These are phyloP conservation scores for Phodopus roborovskii DNA, from an alignment of 2,113 vertebrate species.

Conservation along the genomic window DNA sequence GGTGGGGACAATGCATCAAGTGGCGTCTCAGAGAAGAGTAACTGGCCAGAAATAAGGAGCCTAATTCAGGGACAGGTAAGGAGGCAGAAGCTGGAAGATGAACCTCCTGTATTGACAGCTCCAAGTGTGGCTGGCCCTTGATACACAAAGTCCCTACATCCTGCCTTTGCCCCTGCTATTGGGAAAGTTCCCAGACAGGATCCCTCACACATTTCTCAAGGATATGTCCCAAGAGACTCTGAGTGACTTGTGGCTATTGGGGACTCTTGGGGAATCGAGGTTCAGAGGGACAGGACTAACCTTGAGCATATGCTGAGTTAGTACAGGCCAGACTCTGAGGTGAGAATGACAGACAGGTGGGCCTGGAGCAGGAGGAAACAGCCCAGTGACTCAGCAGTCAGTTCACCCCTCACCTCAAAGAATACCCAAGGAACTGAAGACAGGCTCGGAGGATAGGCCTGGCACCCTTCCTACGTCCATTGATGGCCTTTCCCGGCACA, in stretches of 20 bases:
- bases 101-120: not conserved
- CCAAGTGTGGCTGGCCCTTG: not conserved
- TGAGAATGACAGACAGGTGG: not conserved
- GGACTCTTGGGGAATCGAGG: not conserved
- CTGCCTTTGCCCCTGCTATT: not conserved
- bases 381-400: not conserved
- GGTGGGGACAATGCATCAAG: not conserved
- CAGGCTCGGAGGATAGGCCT: not conserved
- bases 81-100: not conserved
- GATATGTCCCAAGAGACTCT: not conserved
- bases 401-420: not conserved
- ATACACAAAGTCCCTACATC: not conserved
- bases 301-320: not conserved
- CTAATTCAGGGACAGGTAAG: not conserved
- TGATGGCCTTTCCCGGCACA: not conserved
- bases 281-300: not conserved
- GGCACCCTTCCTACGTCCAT: not conserved
- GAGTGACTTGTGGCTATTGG: not conserved
- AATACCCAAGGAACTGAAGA: not conserved
- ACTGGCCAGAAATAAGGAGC: not conserved
- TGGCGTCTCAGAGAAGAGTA: not conserved
- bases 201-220: not conserved
- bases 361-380: not conserved
- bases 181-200: not conserved
- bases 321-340: not conserved